Evolutionary conservation across 2,888 invertebrate species (phyloP), one percentile per base, ranked within the genome.

Genomic region (Ferdinandea cuprea): DNA sequence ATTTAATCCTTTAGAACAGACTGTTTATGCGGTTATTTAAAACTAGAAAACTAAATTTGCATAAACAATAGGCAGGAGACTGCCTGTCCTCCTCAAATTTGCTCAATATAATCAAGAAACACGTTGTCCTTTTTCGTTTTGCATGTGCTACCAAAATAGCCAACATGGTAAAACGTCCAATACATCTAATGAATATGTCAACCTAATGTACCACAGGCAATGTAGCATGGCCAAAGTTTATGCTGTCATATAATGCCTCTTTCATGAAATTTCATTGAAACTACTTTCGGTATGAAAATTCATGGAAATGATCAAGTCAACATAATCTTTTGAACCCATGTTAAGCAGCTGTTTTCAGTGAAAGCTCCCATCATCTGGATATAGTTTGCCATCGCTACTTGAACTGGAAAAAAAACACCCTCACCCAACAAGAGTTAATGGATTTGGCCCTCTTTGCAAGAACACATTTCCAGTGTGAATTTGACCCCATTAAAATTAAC

Each of bases 401-500:
- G 13, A 9, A 42, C 48, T 40, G 37, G 9, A 61, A 54, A 46
- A 2, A 9, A 54, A 54, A 15, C 32, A 9, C 13, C 8, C 9
- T 3, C 15, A 17, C 4, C 2, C 8, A 21, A 11, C 0, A 52
- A 52, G 30, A 46, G 44, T 4, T n/a, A 65, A n/a, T 52, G 37
- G 25, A 48, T 35, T 48, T n/a, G n/a, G 21, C 32, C 28, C 21
- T 15, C 21, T 32, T 44, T 30, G 8, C 50, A 32, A 58, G 42
- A 35, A 63, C 52, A 46, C 56, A 58, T 48, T 48, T n/a, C 8
- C 54, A 35, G 30, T 63, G 61, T 54, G 30, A 42, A 48, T 65
- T 35, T 40, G 40, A 13, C 58, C 32, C 65, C 13, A 65, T 65
- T 65, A 66, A 72, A 72, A 78, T 79, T 73, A 73, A 79, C 73